A percentile compares a stretch with the other conserved stretches of the same genome.
These are phyloP conservation scores for Megaptera novaeangliae DNA, from an alignment of 2,113 vertebrate genomes.

Conservation along the genomic window DNA sequence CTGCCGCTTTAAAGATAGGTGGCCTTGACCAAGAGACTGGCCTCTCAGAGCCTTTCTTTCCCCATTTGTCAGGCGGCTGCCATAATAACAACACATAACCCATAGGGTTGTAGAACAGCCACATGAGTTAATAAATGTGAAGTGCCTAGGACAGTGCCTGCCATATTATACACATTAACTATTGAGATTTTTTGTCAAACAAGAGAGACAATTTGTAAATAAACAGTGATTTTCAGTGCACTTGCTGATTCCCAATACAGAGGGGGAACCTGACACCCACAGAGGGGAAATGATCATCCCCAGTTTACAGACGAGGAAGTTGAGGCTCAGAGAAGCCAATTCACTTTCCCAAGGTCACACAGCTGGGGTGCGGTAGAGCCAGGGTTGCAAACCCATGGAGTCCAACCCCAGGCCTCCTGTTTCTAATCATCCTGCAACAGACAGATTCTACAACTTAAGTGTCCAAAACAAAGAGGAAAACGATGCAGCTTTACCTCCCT, in stretches of 20 bases:
- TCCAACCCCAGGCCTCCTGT: too few relatives aligned
- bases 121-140: accelerated
- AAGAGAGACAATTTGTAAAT: too few relatives aligned
- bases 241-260: neutral
- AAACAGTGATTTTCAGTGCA: too few relatives aligned
- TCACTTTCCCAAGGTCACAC: neutral
- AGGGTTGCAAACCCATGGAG: neutral
- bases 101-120: accelerated
- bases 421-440: neutral
- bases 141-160: too few relatives aligned
- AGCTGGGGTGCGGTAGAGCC: neutral
- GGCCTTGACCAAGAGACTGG: neutral
- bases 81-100: accelerated
- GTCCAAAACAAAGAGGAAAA: neutral
- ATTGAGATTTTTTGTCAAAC: accelerated
- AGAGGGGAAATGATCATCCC: neutral
- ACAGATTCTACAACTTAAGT: neutral
- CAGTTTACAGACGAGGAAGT: neutral
- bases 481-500: neutral
- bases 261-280: accelerated
- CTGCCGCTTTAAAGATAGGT: too few relatives aligned
- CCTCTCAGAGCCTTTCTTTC: neutral
- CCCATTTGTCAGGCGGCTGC: accelerated
- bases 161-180: accelerated
- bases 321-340: neutral